These are phyloP conservation scores for Volucella inflata DNA, from an alignment of 2,888 invertebrate species.

Conservation along the genomic window DNA sequence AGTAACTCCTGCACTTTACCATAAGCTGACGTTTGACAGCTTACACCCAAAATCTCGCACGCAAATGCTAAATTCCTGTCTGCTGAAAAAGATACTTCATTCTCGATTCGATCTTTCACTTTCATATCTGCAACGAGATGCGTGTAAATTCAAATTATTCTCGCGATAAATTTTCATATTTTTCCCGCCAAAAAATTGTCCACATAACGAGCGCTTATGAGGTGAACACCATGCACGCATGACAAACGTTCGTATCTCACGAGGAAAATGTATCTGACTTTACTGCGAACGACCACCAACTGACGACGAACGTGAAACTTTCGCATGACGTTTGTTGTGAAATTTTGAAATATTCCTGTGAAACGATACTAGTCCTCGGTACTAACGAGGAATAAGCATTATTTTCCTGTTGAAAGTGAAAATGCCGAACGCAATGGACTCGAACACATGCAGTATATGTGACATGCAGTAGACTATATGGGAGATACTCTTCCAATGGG, in stretches of 20 bases:
- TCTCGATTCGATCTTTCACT: slow-evolving; percentile 59
- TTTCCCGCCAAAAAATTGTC: slow-evolving; percentile 46
- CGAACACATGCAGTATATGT: slow-evolving; percentile 1
- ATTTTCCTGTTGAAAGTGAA: slow-evolving; percentile 66
- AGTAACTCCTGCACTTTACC: background rate
- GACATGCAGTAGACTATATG: background rate
- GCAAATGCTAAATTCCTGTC: slow-evolving; percentile 48
- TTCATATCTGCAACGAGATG: slow-evolving; percentile 49
- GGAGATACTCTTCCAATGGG: slow-evolving; percentile 33
- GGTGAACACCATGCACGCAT: slow-evolving; percentile 32
- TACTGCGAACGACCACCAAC: background rate
- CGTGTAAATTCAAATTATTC: slow-evolving; percentile 61
- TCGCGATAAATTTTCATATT: slow-evolving; percentile 64
- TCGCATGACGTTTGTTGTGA: slow-evolving; percentile 56
- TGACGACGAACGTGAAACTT: slow-evolving; percentile 9
- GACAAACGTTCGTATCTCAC: slow-evolving; percentile 71
- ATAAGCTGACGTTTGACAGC: slow-evolving; percentile 36
- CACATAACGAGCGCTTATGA: slow-evolving; percentile 37
- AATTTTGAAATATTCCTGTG: slow-evolving; percentile 63
- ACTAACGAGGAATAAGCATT: slow-evolving; percentile 31
- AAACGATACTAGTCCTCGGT: background rate
- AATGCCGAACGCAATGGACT: slow-evolving; percentile 45
- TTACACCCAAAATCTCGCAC: slow-evolving; percentile 49
- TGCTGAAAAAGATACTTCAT: slow-evolving; percentile 17
- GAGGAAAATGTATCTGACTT: slow-evolving; percentile 52